A percentile compares a stretch with the other conserved stretches of the same genome.
Evolutionary conservation across 2,888 invertebrate species (phyloP).

Genomic region (Halictus ligatus): DNA sequence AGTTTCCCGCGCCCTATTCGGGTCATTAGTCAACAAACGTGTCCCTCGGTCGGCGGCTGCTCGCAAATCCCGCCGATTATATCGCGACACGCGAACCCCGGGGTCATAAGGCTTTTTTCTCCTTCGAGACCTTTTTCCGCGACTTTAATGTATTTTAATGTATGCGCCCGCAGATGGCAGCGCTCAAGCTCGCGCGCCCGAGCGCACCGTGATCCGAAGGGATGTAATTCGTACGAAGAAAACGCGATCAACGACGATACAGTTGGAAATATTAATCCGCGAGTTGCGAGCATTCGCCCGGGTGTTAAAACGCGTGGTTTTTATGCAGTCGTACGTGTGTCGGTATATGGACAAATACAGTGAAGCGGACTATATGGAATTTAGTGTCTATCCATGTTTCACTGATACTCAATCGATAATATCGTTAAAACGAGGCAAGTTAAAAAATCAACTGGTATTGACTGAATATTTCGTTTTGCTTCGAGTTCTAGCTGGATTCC

Average conservation of each 20-base stretch:
- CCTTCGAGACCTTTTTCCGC: not conserved
- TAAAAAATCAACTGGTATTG: too few relatives aligned
- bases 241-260: not conserved
- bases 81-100: not conserved
- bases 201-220: not conserved
- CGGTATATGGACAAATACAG: not conserved
- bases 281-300: not conserved
- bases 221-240: constrained; percentile 1
- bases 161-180: not conserved
- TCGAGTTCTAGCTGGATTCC: too few relatives aligned
- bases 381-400: not conserved
- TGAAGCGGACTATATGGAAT: not conserved
- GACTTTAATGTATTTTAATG: constrained; percentile 11
- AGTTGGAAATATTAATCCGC: not conserved
- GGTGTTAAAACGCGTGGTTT: not conserved
- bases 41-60: not conserved
- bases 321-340: not conserved
- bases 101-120: not conserved
- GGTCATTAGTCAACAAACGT: constrained; percentile 31
- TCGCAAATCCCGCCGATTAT: constrained; percentile 16
- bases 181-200: not conserved
- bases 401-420: not conserved
- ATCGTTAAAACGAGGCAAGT: too few relatives aligned
- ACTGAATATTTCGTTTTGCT: too few relatives aligned
- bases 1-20: not conserved